These are phyloP conservation scores for Ectobius pallidus DNA, from an alignment of 2,888 invertebrate genomes.

Conservation along the genomic window DNA sequence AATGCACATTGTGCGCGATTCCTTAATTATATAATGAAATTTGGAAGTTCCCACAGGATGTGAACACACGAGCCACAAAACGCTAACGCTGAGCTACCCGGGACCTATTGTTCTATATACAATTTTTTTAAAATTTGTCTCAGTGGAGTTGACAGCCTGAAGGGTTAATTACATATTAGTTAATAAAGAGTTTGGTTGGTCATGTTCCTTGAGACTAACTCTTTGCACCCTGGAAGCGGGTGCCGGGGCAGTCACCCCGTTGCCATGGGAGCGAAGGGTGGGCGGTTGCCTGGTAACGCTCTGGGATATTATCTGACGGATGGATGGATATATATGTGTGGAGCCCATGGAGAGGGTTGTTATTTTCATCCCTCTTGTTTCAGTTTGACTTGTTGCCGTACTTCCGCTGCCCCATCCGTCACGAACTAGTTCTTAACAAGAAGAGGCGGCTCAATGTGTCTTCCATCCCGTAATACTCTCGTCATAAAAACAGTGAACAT, in stretches of 20 bases:
- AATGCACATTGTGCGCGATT: too few species aligned
- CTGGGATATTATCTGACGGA: slow-evolving; percentile 1
- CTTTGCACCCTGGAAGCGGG: neutral
- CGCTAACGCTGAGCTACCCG: too few species aligned
- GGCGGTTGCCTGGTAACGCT: slow-evolving; percentile 15
- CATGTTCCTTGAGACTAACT: neutral
- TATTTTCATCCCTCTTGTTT: neutral
- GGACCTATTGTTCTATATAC: too few species aligned
- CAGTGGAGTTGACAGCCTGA: too few species aligned
- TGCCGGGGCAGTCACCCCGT: neutral
- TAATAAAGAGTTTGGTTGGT: too few species aligned
- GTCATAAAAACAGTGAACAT: too few species aligned
- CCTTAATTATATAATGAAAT: too few species aligned
- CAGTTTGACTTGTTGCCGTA: neutral
- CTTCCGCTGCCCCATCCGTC: neutral
- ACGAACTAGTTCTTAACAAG: neutral
- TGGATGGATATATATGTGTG: neutral
- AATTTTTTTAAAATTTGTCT: too few species aligned
- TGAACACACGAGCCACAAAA: too few species aligned
- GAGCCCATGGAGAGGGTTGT: neutral
- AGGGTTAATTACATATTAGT: too few species aligned
- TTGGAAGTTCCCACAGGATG: too few species aligned
- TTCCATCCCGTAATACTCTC: too few species aligned
- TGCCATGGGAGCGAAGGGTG: neutral
- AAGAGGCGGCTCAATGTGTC: neutral